Base-by-base conservation (phyloP, 1,140 invertebrate genomes). In the Drosophila orena region DNA sequence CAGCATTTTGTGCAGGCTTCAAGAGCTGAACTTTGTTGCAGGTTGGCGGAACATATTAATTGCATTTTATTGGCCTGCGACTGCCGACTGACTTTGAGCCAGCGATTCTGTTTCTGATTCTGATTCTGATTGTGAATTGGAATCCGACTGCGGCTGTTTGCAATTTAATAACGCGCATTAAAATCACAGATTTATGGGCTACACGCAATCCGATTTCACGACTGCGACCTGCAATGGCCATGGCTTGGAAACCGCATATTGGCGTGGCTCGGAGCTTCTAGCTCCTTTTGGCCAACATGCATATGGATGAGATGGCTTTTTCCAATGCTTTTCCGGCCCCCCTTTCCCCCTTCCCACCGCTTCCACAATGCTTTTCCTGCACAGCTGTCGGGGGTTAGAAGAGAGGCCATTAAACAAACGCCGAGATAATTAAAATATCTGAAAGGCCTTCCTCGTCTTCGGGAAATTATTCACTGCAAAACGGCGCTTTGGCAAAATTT, bases 121-220 rank as follows among this genome's bases (percentile, higher is more conserved):
- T 34, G 42, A 27, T 17, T 17, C 17, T n/a, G 52, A 30, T 30
- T 61, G 14, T 34, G 42, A 27, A n/a, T 52, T 40, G 6, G 38
- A 64, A 14, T 40, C 34, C 70, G 22, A 38, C 47, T 53, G 70
- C 58, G 60, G 69, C 71, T 83, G 84, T 73, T 84, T 84, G 84
- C 84, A 90, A 59, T 88, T 88, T 88, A 88, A 88, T 88, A 88
- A 84, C 84, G 84, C 80, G 85, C 84, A 88, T 88, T 89, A 88
- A 88, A 88, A 88, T 88, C 79, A 79, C 77, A 89, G 66, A 88
- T 88, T 89, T 88, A 88, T 88, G 42, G 77, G 77, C 84, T 89
- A 89, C 84, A 88, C 85, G 84, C 84, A 89, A 88, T 88, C 76
- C 68, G 84, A 89, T 89, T 88, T 88, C 84, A 84, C 80, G 79